Evolutionary conservation across 2,113 vertebrate genomes (phyloP).

Genomic region (Geococcyx californianus): DNA sequence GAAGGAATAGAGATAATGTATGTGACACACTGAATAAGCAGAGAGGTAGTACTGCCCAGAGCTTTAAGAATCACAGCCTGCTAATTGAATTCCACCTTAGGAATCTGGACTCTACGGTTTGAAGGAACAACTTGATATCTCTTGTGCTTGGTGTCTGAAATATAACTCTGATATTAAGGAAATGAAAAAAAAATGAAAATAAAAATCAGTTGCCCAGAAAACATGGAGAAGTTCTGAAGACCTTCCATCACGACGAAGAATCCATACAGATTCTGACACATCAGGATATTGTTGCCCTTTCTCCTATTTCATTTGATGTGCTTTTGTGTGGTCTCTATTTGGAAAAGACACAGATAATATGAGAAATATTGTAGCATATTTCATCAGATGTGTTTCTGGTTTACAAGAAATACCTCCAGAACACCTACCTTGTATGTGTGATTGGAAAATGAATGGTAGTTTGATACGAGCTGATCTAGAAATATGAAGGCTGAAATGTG

Average conservation of each 20-base stretch:
- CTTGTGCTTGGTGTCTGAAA: background rate
- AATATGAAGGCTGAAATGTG: background rate
- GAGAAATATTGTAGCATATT: background rate
- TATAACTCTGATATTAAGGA: background rate
- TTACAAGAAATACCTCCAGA: background rate
- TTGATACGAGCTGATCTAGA: background rate
- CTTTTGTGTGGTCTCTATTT: background rate
- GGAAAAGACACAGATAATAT: background rate
- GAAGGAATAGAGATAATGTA: background rate
- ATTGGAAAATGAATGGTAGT: background rate
- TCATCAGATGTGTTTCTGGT: background rate
- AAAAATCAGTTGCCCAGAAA: background rate
- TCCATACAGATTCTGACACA: background rate
- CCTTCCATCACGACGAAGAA: background rate
- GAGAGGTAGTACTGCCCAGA: background rate
- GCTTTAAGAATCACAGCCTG: background rate
- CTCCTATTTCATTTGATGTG: background rate
- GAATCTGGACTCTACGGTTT: background rate
- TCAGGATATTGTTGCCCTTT: background rate
- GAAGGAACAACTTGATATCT: background rate
- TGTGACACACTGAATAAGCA: background rate
- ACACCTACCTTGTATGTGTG: background rate
- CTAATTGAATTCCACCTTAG: background rate
- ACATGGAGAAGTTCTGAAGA: background rate
- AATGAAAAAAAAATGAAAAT: background rate